Percentiles rank a stretch among this genome's conserved stretches.
Conservation (phyloP, 1,140 invertebrate species). For the Chymomyza costata region DNA sequence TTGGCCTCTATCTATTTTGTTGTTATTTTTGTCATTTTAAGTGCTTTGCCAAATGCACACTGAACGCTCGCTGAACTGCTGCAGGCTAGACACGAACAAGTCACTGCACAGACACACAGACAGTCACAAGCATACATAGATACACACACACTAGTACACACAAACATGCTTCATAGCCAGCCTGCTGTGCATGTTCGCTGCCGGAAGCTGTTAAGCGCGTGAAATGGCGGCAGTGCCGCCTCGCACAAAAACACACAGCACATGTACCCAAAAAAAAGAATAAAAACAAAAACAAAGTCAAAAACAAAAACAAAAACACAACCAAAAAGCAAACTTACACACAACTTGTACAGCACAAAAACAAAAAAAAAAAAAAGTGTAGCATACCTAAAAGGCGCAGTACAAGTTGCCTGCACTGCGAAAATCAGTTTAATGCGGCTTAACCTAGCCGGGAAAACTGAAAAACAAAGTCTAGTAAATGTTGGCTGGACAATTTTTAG, state of each 20-base stretch:
- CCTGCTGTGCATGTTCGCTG: slow-evolving; percentile 7
- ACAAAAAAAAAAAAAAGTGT: too few relatives aligned
- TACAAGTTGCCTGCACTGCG: slow-evolving; percentile 43
- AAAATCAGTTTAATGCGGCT: slow-evolving; percentile 36
- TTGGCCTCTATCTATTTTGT: slow-evolving; percentile 26
- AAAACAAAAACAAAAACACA: too few relatives aligned
- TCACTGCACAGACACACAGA: slow-evolving; percentile 13
- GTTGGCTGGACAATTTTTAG: too few relatives aligned
- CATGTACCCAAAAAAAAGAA: too few relatives aligned
- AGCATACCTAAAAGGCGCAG: too few relatives aligned
- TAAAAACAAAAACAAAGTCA: too few relatives aligned
- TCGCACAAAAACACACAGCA: too few relatives aligned
- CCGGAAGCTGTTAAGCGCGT: slow-evolving; percentile 51
- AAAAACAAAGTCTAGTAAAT: too few relatives aligned
- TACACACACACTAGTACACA: slow-evolving; percentile 15
- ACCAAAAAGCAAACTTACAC: too few relatives aligned
- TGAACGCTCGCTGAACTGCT: too few relatives aligned
- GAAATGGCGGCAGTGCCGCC: slow-evolving; percentile 16
- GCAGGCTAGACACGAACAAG: slow-evolving; percentile 31
- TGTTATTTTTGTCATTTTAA: slow-evolving; percentile 59
- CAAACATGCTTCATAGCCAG: slow-evolving; percentile 3
- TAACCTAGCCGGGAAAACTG: not conserved
- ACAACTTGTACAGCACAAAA: too few relatives aligned
- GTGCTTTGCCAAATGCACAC: slow-evolving; percentile 55
- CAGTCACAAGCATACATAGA: too few relatives aligned